Evolutionary conservation across 2,113 vertebrate genomes (phyloP).

Genomic region (Cettia cetti): DNA sequence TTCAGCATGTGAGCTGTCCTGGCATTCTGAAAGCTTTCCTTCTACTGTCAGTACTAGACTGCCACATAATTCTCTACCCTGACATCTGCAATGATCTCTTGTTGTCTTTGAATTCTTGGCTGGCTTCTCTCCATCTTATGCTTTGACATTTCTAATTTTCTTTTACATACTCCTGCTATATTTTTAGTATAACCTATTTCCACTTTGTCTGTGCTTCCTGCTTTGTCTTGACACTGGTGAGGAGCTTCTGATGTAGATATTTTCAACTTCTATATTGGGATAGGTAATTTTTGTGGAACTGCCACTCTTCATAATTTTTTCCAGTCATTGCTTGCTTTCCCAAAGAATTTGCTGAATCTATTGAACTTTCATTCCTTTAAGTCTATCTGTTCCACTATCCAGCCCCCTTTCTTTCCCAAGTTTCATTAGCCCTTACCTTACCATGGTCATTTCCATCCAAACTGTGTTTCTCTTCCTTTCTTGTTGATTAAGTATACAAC

Average conservation of each 20-base stretch:
- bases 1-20: background rate
- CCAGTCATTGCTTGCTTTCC: background rate
- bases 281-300: background rate
- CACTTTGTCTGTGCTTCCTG: background rate
- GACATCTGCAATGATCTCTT: background rate
- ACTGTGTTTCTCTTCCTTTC: background rate
- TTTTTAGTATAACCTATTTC: background rate
- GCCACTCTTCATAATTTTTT: background rate
- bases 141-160: background rate
- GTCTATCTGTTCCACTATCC: background rate
- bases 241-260: background rate
- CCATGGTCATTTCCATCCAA: background rate
- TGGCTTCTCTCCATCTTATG: background rate
- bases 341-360: background rate
- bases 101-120: background rate
- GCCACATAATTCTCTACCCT: background rate
- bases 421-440: background rate
- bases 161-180: background rate
- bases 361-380: background rate
- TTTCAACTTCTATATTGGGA: background rate
- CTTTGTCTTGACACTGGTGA: background rate
- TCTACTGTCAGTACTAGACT: background rate
- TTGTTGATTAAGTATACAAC: background rate
- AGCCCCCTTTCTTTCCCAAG: background rate
- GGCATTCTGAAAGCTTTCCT: background rate